Conservation (phyloP, 2,888 invertebrate genomes). For the Microplitis manilae region DNA sequence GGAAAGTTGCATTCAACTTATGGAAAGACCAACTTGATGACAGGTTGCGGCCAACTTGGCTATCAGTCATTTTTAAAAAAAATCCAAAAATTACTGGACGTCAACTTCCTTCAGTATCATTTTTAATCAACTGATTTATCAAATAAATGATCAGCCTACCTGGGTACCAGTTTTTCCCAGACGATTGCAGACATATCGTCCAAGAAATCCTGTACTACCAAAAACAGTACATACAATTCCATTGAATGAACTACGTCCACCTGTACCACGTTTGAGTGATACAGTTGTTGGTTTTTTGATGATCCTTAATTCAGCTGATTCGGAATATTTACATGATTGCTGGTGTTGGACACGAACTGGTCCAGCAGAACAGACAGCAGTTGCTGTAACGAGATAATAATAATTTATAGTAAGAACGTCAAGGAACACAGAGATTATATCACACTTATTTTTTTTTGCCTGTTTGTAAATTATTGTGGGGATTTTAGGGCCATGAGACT, state of each 20-base stretch:
- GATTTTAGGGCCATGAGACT: not conserved
- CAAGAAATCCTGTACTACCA: slow-evolving; percentile 92
- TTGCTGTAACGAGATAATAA: not conserved
- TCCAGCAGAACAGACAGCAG: not conserved
- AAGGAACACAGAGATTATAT: not conserved
- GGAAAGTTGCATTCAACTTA: too few species aligned
- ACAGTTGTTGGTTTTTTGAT: slow-evolving; percentile 70
- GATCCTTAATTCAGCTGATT: slow-evolving; percentile 50
- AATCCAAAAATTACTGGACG: too few species aligned
- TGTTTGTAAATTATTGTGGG: not conserved
- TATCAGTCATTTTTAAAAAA: too few species aligned
- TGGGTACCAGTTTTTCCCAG: slow-evolving; percentile 91
- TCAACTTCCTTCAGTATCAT: too few species aligned
- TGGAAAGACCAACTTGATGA: too few species aligned
- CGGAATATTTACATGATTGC: slow-evolving; percentile 59
- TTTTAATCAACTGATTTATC: too few species aligned
- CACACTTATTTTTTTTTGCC: not conserved
- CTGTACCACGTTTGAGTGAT: slow-evolving; percentile 85
- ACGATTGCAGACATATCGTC: slow-evolving; percentile 88
- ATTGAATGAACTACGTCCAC: slow-evolving; percentile 96
- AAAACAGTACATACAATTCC: slow-evolving; percentile 99
- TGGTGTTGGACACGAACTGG: not conserved
- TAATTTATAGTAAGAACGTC: not conserved
- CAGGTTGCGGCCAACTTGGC: too few species aligned
- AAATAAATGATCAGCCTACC: slow-evolving; percentile 57